phyloP scores from a whole-genome alignment of 2,888 invertebrate species.

The Graphium colonna region DNA sequence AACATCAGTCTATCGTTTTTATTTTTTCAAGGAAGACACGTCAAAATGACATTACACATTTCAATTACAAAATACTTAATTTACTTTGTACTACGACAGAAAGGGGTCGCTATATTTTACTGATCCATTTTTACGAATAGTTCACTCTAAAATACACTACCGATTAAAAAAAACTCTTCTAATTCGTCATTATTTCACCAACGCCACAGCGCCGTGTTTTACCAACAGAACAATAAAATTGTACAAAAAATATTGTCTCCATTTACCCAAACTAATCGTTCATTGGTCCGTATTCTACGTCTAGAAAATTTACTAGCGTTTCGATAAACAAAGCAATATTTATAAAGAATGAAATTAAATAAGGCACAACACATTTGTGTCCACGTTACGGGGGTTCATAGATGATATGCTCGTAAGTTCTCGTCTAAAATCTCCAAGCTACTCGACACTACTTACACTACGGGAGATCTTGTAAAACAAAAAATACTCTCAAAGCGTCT shows the following conservation, averaged over 20 bases:
- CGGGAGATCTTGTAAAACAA: slow-evolving; percentile 39
- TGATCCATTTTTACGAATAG: slow-evolving; percentile 45
- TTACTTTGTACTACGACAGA: slow-evolving; percentile 72
- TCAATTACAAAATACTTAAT: slow-evolving; percentile 61
- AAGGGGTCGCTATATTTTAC: slow-evolving; percentile 44
- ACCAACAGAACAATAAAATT: slow-evolving; percentile 59
- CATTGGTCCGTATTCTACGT: slow-evolving; percentile 70
- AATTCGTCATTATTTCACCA: slow-evolving; percentile 41
- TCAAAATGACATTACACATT: slow-evolving; percentile 37
- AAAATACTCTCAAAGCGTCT: slow-evolving; percentile 48
- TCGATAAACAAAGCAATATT: slow-evolving; percentile 40
- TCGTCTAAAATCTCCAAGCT: slow-evolving; percentile 38
- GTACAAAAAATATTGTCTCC: slow-evolving; percentile 71
- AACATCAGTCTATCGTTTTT: slow-evolving; percentile 65
- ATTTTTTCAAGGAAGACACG: slow-evolving; percentile 57
- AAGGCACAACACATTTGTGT: slow-evolving; percentile 74
- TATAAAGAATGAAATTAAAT: slow-evolving; percentile 44
- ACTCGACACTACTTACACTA: slow-evolving; percentile 55
- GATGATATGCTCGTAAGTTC: slow-evolving; percentile 60
- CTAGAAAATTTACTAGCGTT: slow-evolving; percentile 43
- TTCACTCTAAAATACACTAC: slow-evolving; percentile 54
- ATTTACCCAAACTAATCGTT: slow-evolving; percentile 50
- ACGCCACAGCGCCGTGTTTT: slow-evolving; percentile 30
- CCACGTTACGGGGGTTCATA: slow-evolving; percentile 47
- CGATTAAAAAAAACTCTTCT: slow-evolving; percentile 34